A percentile compares a stretch with the other conserved stretches of the same genome.
These are phyloP conservation scores for Merodon equestris DNA, from an alignment of 2,888 invertebrate species.

Conservation along the genomic window DNA sequence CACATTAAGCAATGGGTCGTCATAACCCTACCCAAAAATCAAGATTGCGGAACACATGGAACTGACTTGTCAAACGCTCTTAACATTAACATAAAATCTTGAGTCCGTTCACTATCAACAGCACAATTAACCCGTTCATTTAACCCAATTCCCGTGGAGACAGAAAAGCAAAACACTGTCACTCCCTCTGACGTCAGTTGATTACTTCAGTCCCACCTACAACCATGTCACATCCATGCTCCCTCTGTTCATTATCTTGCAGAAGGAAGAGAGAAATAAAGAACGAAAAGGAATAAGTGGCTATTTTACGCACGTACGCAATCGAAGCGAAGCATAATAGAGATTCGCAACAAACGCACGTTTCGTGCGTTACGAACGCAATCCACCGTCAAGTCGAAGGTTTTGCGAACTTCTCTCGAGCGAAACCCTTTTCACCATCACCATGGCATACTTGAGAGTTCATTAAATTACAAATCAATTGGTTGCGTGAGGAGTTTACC, in stretches of 20 bases:
- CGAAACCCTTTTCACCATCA: constrained; percentile 8
- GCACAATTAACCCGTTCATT: constrained; percentile 55
- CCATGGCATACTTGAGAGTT: background rate
- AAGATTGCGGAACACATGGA: background rate
- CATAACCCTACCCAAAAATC: too few relatives aligned
- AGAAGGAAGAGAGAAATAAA: background rate
- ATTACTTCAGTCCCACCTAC: constrained; percentile 2
- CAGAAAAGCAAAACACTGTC: constrained; percentile 20
- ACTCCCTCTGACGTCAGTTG: constrained; percentile 22
- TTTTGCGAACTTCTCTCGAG: background rate
- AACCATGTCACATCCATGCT: background rate
- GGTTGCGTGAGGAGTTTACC: constrained; percentile 46
- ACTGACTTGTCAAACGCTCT: constrained; percentile 27
- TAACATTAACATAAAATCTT: constrained; percentile 55
- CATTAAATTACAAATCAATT: constrained; percentile 46
- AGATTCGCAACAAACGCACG: constrained; percentile 29
- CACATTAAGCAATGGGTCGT: too few relatives aligned
- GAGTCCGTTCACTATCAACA: constrained; percentile 26
- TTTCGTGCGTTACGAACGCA: constrained; percentile 37
- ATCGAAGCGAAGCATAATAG: constrained; percentile 45
- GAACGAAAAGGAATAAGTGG: constrained; percentile 6
- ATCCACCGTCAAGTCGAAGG: background rate
- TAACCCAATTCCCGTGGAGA: constrained; percentile 43
- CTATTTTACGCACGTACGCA: constrained; percentile 58
- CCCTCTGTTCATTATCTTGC: background rate